phyloP scores from a whole-genome alignment of 2,888 invertebrate species.

The Cynaeus angustus region DNA sequence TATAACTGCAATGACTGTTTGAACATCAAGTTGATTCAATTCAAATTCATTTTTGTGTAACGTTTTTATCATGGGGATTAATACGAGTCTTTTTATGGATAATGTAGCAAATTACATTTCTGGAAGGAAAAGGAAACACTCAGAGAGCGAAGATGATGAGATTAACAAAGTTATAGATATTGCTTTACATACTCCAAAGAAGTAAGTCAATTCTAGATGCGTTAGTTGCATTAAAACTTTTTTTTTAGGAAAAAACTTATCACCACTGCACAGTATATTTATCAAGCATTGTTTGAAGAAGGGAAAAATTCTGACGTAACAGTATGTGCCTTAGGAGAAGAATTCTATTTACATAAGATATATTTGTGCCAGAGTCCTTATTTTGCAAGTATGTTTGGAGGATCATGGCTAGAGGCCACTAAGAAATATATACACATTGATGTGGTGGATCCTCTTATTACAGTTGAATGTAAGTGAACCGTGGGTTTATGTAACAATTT shows the following conservation, averaged over 20 bases:
- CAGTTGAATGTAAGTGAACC: slow-evolving; percentile 75
- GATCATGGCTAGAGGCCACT: slow-evolving; percentile 83
- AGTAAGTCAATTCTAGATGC: slow-evolving; percentile 66
- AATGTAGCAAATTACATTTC: slow-evolving; percentile 71
- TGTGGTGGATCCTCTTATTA: slow-evolving; percentile 82
- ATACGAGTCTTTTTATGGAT: slow-evolving; percentile 65
- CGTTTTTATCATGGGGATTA: slow-evolving; percentile 71
- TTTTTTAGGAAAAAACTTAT: slow-evolving; percentile 77
- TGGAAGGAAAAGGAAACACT: slow-evolving; percentile 75
- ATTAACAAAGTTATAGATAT: slow-evolving; percentile 74
- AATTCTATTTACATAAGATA: slow-evolving; percentile 85
- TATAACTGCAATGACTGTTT: slow-evolving; percentile 1
- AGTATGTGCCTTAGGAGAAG: slow-evolving; percentile 80
- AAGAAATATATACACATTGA: slow-evolving; percentile 80
- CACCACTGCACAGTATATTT: slow-evolving; percentile 86
- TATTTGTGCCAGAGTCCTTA: slow-evolving; percentile 88
- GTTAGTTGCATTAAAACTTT: slow-evolving; percentile 3
- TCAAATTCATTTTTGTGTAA: slow-evolving; percentile 5
- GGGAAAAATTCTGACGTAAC: slow-evolving; percentile 85
- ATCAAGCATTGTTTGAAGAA: slow-evolving; percentile 83
- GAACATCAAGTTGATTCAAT: background rate
- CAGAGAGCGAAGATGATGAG: slow-evolving; percentile 73
- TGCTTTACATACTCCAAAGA: slow-evolving; percentile 78
- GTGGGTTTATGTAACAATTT: too few relatives aligned
- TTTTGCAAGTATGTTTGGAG: slow-evolving; percentile 87